Conservation (phyloP, 1,140 invertebrate species). For the Drosophila miranda region DNA sequence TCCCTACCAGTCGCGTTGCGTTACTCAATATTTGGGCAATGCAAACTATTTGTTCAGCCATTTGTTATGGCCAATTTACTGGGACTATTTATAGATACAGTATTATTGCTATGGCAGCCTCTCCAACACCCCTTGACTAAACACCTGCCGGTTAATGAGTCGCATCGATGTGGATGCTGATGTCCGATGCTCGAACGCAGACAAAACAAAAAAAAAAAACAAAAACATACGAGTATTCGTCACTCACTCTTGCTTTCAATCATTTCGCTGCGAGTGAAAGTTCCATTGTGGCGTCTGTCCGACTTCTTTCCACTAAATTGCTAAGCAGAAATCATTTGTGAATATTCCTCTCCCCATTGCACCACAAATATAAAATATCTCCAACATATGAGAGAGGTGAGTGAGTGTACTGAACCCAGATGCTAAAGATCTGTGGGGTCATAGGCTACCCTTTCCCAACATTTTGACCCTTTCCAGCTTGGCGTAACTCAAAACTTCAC, state of each 20-base stretch:
- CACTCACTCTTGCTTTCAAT: constrained; percentile 72
- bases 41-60: constrained; percentile 9
- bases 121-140: constrained; percentile 18
- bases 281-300: constrained; percentile 34
- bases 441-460: constrained; percentile 2
- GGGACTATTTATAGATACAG: constrained; percentile 23
- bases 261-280: constrained; percentile 60
- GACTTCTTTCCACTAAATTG: constrained; percentile 62
- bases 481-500: background rate
- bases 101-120: constrained; percentile 8
- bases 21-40: too few species aligned
- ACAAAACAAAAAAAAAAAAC: background rate
- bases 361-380: background rate
- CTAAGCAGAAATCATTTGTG: constrained; percentile 17
- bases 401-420: background rate
- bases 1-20: too few species aligned
- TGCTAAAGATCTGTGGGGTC: constrained; percentile 33
- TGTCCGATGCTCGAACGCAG: constrained; percentile 17
- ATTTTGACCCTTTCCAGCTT: constrained; percentile 14
- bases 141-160: constrained; percentile 50
- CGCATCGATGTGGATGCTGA: constrained; percentile 37
- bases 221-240: constrained; percentile 43
- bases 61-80: constrained; percentile 48
- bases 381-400: constrained; percentile 1
- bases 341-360: background rate